Conservation (phyloP, 1,140 invertebrate species). For the Pogonomyrmex californicus region DNA sequence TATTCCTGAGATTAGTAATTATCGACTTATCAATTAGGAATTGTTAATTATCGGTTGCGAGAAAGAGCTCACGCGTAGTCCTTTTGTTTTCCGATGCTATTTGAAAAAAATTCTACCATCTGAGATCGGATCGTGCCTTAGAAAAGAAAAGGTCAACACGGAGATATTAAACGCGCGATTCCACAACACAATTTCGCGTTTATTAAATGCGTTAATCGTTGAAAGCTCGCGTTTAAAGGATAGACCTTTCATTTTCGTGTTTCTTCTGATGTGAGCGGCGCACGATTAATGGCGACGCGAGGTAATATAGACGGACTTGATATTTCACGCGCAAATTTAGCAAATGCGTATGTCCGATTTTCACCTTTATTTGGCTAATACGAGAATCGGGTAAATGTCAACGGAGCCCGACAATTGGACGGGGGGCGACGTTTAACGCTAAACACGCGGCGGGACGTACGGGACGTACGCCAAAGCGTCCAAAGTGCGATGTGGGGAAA, state of each 20-base stretch:
- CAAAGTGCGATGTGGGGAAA: conserved; percentile 28
- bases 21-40: neutral
- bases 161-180: neutral
- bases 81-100: neutral
- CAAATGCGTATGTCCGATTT: neutral
- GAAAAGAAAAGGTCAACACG: neutral
- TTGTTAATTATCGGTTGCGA: neutral
- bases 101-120: neutral
- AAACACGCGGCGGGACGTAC: conserved; percentile 18
- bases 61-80: neutral
- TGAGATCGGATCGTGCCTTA: neutral
- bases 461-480: conserved; percentile 10
- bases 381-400: conserved; percentile 50
- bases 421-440: conserved; percentile 11
- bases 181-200: neutral
- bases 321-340: conserved; percentile 23
- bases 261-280: neutral
- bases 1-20: neutral
- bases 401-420: conserved; percentile 30
- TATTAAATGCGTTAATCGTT: neutral
- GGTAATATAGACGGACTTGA: neutral
- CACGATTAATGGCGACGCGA: neutral
- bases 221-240: neutral
- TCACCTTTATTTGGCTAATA: conserved; percentile 49
- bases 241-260: neutral